Evolutionary conservation across 2,113 vertebrate genomes (phyloP).

Genomic region (Mesembrinibis cayennensis): DNA sequence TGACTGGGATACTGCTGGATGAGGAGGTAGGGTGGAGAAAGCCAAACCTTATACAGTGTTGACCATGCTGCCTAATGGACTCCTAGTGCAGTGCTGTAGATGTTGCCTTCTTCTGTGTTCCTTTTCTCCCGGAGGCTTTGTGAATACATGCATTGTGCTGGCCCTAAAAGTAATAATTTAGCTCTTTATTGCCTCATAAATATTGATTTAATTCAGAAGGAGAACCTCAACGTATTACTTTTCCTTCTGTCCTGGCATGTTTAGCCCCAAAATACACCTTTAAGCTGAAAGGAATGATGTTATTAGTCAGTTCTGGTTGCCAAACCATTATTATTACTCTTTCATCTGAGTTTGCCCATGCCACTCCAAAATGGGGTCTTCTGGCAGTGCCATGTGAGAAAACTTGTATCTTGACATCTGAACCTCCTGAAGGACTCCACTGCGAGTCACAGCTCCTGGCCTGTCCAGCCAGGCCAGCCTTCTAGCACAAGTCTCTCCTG

Average conservation of each 20-base stretch:
- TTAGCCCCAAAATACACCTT: not conserved
- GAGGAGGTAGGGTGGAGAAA: not conserved
- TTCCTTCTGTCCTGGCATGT: not conserved
- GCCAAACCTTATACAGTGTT: not conserved
- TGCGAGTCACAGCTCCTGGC: not conserved
- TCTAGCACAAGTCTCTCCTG: not conserved
- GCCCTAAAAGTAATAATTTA: not conserved
- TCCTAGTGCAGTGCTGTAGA: not conserved
- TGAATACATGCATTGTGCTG: not conserved
- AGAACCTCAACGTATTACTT: not conserved
- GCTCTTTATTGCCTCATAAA: not conserved
- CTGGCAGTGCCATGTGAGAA: not conserved
- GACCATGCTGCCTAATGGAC: not conserved
- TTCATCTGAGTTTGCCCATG: not conserved
- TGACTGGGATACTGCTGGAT: fast-evolving
- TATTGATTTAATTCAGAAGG: not conserved
- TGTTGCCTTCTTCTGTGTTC: not conserved
- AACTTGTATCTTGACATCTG: not conserved
- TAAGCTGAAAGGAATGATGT: not conserved
- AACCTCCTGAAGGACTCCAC: not conserved
- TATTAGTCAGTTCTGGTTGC: not conserved
- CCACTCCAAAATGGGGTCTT: not conserved
- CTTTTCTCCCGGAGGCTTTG: not conserved
- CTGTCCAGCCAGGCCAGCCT: not conserved
- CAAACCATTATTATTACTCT: not conserved